Base-by-base conservation (phyloP, 2,113 vertebrate genomes). In the Poeciliopsis turrubarensis region DNA sequence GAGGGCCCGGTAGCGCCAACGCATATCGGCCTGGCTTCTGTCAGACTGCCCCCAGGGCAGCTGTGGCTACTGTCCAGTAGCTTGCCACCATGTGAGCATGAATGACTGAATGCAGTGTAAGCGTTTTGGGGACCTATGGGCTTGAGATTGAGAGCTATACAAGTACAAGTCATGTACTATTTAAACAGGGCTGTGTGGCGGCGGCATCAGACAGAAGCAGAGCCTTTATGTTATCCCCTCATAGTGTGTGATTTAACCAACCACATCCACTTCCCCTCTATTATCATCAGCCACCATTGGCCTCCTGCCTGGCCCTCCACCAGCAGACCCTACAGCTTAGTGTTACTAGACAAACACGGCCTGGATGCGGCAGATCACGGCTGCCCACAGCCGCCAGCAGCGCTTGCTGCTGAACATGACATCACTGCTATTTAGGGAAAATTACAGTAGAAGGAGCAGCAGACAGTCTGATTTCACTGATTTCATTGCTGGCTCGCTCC, bases 371-470 rank as follows among this genome's bases (percentile, higher is more conserved):
- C 12, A 70, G 84, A 72, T 54, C 62, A 27, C 17, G 41, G 83
- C 86, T 86, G 72, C 81, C 84, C 75, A 65, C 86, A 75, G 79
- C 86, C 79, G 77, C 83, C 79, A 71, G 77, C 68, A 68, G 79
- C 34, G 30, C 47, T 72, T 73, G 81, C 89, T 73, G 80, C 79
- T 83, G n/a, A 69, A 81, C 77, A 89, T 93, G 90, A 93, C 91
- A 91, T 93, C 92, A 93, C 74, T 73, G 86, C 86, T 92, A 93
- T 93, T 93, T 91, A 44, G 70, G 75, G 91, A 73, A 88, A 90
- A 91, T 91, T 87, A 91, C 89, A 84, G 89, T 73, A 78, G 73
- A 73, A 76, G 76, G 86, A 83, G 90, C 86, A 78, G 87, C 90
- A 91, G 90, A 92, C 91, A 65, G 86, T 85, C 77, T 79, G 82